Percentiles rank a stretch among this genome's conserved stretches.
These are phyloP conservation scores for Iguana delicatissima DNA, from an alignment of 2,797 vertebrate species.

Conservation along the genomic window DNA sequence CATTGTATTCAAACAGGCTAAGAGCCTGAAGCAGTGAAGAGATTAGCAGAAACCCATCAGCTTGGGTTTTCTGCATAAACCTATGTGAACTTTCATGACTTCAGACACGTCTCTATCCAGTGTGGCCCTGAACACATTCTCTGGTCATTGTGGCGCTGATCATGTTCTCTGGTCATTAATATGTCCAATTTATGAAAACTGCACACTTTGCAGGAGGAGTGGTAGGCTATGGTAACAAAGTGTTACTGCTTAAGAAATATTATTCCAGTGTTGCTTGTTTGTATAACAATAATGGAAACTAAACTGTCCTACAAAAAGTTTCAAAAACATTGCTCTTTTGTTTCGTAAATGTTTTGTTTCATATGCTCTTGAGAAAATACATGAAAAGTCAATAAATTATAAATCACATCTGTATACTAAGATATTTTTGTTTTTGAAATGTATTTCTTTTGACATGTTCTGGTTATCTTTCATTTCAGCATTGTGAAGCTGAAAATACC, in stretches of 20 bases:
- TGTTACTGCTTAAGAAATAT: background rate
- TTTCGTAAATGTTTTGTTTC: background rate
- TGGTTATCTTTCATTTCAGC: conserved; percentile 21
- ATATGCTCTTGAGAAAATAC: background rate
- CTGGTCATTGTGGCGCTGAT: no score
- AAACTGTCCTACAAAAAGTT: background rate
- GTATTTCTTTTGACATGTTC: conserved; percentile 24
- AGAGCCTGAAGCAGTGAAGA: no score
- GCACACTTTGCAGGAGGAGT: no score
- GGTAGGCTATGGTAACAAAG: no score
- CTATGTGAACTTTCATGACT: no score
- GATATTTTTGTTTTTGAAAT: conserved; percentile 1
- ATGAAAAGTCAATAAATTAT: background rate
- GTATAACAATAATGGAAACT: background rate
- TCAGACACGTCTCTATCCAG: no score
- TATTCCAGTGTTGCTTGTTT: background rate
- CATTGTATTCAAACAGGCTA: no score
- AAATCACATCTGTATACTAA: background rate
- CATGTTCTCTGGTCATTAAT: no score
- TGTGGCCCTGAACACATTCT: no score
- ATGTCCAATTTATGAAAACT: no score
- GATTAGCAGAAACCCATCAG: no score
- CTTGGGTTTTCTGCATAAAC: no score
- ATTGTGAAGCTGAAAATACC: conserved; percentile 16
- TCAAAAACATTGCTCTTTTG: background rate